Base-by-base conservation (phyloP, 2,888 invertebrate species). In the Macrosoma leucophasiata region DNA sequence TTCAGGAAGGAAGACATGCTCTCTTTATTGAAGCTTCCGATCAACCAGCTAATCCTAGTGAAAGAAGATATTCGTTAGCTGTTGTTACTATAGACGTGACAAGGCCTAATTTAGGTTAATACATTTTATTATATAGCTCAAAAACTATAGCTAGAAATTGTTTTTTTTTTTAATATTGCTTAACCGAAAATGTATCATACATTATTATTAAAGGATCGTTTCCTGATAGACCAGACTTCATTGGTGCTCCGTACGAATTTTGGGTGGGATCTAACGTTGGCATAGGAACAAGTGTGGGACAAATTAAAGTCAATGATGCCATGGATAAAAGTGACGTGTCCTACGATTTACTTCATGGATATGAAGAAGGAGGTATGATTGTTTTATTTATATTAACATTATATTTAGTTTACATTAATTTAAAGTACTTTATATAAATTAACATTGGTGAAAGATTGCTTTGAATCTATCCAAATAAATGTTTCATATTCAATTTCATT, bases 181-280 rank as follows among this genome's bases (percentile, higher is more conserved):
- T 12, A 3, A 11, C 3, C n/a, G n/a, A n/a, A n/a, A n/a, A n/a
- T n/a, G n/a, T n/a, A n/a, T n/a, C n/a, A n/a, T 4, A 13, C 9
- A 22, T 10, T 10, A 17, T 23, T 41, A 34, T 67, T 67, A 34
- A 44, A 89, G 89, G 82, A 24, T 63, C 71, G 23, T 74, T 72
- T 52, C 64, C 76, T 25, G 88, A 88, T 29, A 84, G 84, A 18
- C 93, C 94, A 2, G 92, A 91, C 56, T 95, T 95, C 50, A 84
- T 94, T 12, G 94, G 94, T 13, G 90, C 94, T 1, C 94, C 95
- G 0, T 95, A 94, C 53, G 94, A 94, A 58, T 95, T 95, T 65
- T 95, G 95, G 94, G 94, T 95, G 15, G 94, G 94, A 0, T 90
- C 90, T n/a, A 93, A 91, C 55, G 94, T 93, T 3, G 90, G 91